Evolutionary conservation across 2,113 vertebrate species (phyloP).

Genomic region (Suncus etruscus): DNA sequence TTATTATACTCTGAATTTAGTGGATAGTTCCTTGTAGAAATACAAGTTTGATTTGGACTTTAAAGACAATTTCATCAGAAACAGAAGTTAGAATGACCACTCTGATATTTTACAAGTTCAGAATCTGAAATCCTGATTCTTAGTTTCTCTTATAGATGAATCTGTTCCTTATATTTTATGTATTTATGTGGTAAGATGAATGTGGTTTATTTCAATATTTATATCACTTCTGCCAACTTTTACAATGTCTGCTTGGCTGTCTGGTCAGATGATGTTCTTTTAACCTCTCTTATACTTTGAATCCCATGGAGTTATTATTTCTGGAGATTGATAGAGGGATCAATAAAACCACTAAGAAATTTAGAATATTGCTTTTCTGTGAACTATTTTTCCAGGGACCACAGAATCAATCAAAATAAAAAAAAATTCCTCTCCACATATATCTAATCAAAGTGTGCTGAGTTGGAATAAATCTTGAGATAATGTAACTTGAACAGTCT

Average conservation of each 20-base stretch:
- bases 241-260: constrained; percentile 36
- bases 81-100: neutral
- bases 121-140: neutral
- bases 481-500: constrained; percentile 44
- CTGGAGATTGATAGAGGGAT: constrained; percentile 30
- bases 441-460: constrained; percentile 58
- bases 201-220: constrained; percentile 24
- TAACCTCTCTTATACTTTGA: constrained; percentile 51
- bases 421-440: constrained; percentile 33
- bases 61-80: neutral
- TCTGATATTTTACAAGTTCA: neutral
- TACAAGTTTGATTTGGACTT: neutral
- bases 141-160: neutral
- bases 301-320: constrained; percentile 42
- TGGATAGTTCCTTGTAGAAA: neutral
- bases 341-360: constrained; percentile 64
- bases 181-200: neutral
- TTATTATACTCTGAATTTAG: neutral
- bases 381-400: constrained; percentile 22
- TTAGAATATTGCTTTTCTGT: constrained; percentile 69
- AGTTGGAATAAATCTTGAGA: constrained; percentile 60
- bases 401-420: constrained; percentile 62
- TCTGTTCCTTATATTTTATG: neutral
- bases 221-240: constrained; percentile 49
- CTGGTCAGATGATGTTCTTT: constrained; percentile 24